Percentiles rank a stretch among this genome's conserved stretches.
These are phyloP conservation scores for Pseudorasbora parva DNA, from an alignment of 2,113 vertebrate species.

Conservation along the genomic window DNA sequence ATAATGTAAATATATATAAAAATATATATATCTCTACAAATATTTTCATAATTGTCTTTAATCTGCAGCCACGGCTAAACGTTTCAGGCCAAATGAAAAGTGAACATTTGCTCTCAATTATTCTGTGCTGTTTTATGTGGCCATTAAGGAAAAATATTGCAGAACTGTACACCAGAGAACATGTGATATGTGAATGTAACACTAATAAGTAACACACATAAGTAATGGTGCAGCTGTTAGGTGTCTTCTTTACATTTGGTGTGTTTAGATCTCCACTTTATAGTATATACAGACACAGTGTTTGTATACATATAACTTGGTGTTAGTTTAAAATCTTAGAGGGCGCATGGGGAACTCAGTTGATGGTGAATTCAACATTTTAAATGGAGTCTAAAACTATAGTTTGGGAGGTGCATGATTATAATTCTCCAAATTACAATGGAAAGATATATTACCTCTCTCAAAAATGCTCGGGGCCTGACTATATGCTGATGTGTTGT, in stretches of 20 bases:
- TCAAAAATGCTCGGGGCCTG: neutral
- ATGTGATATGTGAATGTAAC: conserved; percentile 2
- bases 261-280: conserved; percentile 23
- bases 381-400: neutral
- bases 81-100: neutral
- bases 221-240: conserved; percentile 20
- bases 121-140: conserved; percentile 8
- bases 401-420: conserved; percentile 12
- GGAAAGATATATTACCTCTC: neutral
- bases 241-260: conserved; percentile 37
- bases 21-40: too few relatives aligned
- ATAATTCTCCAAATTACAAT: conserved; percentile 1
- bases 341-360: neutral
- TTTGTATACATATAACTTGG: conserved; percentile 27
- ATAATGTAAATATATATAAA: too few relatives aligned
- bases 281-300: conserved; percentile 35
- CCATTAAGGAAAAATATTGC: conserved; percentile 27
- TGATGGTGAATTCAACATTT: conserved; percentile 5
- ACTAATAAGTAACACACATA: conserved; percentile 13
- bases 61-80: neutral
- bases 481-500: neutral
- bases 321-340: conserved; percentile 23
- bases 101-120: conserved; percentile 9
- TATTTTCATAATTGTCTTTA: neutral
- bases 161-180: neutral